phyloP scores from a whole-genome alignment of 2,113 vertebrate species.

The Acanthochromis polyacanthus region DNA sequence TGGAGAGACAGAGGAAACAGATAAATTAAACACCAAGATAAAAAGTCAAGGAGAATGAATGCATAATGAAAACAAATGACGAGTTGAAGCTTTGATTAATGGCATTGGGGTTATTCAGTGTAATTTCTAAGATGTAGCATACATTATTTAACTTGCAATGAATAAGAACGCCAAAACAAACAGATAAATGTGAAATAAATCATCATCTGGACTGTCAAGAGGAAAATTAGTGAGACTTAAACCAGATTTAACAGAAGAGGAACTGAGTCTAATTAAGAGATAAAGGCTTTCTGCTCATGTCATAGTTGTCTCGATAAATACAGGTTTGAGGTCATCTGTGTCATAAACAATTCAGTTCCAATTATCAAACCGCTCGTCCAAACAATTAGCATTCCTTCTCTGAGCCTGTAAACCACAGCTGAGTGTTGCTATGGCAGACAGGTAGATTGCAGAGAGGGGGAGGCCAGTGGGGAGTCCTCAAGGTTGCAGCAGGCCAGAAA shows the following conservation, averaged over 20 bases:
- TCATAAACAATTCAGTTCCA: conserved; percentile 13
- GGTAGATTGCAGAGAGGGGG: conserved; percentile 1
- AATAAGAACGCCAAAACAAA: not conserved
- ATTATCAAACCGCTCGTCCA: conserved; percentile 32
- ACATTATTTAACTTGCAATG: not conserved
- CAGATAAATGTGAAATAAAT: not conserved
- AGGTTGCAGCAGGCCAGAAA: not conserved
- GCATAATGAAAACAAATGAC: not conserved
- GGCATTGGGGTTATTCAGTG: not conserved
- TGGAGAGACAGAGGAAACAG: conserved; percentile 9
- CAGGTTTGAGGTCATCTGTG: not conserved
- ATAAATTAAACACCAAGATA: not conserved
- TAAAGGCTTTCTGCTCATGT: not conserved
- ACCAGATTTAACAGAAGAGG: no score
- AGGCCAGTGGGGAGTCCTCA: not conserved
- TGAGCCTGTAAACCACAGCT: conserved; percentile 21
- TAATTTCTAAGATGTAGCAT: not conserved
- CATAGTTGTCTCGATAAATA: not conserved
- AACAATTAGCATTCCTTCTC: conserved; percentile 17
- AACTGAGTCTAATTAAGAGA: not conserved
- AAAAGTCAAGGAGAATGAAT: not conserved
- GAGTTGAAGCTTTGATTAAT: not conserved
- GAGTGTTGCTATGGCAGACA: conserved; percentile 46
- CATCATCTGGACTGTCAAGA: not conserved
- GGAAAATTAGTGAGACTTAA: not conserved